Evolutionary conservation across 2,797 vertebrate genomes (phyloP).

Genomic region (Hafferia zeledoni): DNA sequence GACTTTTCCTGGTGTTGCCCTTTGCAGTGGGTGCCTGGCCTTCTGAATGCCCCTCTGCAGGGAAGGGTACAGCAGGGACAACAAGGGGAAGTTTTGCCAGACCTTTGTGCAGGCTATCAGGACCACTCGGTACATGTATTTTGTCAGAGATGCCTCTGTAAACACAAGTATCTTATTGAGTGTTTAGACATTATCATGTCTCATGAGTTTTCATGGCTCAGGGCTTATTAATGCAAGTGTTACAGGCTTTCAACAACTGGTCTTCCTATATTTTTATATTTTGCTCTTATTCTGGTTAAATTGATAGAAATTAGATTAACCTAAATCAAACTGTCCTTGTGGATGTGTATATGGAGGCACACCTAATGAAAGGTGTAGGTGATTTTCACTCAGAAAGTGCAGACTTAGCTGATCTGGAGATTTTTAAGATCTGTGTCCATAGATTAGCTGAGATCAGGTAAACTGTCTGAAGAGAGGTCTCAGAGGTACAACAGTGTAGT

Average conservation of each 20-base stretch:
- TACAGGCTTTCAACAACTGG: not conserved
- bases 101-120: not conserved
- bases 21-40: not conserved
- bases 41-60: not conserved
- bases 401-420: not conserved
- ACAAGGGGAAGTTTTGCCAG: not conserved
- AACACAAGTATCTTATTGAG: not conserved
- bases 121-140: accelerated
- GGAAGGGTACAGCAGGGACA: not conserved
- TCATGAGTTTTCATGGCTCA: not conserved
- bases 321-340: not conserved
- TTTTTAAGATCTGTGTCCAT: not conserved
- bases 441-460: not conserved
- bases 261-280: not conserved
- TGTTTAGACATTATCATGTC: not conserved
- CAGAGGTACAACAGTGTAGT: not conserved
- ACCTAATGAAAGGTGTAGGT: accelerated
- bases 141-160: not conserved
- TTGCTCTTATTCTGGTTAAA: not conserved
- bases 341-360: not conserved
- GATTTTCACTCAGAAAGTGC: not conserved
- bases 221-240: not conserved
- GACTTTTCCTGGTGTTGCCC: not conserved
- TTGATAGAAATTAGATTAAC: not conserved
- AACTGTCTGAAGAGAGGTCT: not conserved